Percentiles rank a stretch among this genome's conserved stretches.
These are phyloP conservation scores for Nowickia ferox DNA, from an alignment of 2,888 invertebrate species.

Conservation along the genomic window DNA sequence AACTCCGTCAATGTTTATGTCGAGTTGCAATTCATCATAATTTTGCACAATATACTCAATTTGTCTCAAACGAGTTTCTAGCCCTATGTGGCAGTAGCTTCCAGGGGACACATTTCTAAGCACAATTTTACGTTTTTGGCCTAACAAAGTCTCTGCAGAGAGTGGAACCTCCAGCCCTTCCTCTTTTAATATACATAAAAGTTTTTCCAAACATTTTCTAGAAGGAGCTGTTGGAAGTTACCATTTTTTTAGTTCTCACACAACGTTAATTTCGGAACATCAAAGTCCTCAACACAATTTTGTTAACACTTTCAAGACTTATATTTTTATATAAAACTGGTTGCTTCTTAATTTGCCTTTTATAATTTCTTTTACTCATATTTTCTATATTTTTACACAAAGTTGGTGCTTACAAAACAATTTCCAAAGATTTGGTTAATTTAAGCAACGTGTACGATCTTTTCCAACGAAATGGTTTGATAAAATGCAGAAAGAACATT, in stretches of 20 bases:
- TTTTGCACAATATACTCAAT: no score
- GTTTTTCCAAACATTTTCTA: constrained; percentile 42
- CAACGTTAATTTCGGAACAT: constrained; percentile 8
- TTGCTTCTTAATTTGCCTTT: constrained; percentile 17
- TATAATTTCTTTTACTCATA: constrained; percentile 23
- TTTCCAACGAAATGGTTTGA: background rate
- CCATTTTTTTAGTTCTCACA: constrained; percentile 34
- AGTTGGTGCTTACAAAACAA: no score
- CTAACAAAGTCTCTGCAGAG: no score
- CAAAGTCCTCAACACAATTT: constrained; percentile 5
- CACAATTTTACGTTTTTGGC: no score
- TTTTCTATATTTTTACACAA: constrained; percentile 7
- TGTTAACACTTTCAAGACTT: background rate
- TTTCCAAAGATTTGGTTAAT: background rate
- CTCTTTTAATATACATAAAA: constrained; percentile 31
- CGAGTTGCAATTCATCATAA: no score
- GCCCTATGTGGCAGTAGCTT: no score
- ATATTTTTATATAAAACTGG: constrained; percentile 14
- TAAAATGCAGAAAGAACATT: background rate
- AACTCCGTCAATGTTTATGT: no score
- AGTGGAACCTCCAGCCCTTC: no score
- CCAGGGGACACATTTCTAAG: no score
- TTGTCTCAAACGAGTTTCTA: no score
- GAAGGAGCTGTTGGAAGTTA: constrained; percentile 44
- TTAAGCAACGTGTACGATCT: background rate